phyloP scores from a whole-genome alignment of 2,113 vertebrate genomes.

The Anguilla rostrata region DNA sequence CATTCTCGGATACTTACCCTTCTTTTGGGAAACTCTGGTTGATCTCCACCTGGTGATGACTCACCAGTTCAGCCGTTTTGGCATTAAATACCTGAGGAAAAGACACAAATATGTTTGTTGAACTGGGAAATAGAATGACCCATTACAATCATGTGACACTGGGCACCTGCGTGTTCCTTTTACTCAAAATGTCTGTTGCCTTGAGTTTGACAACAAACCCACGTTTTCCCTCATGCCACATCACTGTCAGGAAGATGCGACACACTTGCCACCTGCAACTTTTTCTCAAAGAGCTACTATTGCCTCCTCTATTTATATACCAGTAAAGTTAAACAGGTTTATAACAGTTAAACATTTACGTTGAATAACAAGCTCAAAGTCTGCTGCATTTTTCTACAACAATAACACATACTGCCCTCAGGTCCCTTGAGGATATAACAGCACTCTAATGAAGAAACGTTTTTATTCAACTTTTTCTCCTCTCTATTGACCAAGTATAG shows the following conservation, averaged over 20 bases:
- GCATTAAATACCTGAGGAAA: constrained; percentile 90
- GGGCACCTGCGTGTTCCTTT: not conserved
- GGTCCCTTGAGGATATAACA: no score
- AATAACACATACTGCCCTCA: not conserved
- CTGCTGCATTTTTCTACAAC: not conserved
- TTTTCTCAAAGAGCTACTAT: no score
- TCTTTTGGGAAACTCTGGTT: constrained; percentile 91
- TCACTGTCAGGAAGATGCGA: not conserved
- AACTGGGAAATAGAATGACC: not conserved
- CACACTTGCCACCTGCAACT: no score
- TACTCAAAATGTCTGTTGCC: not conserved
- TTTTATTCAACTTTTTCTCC: no score
- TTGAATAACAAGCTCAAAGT: not conserved
- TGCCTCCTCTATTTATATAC: no score
- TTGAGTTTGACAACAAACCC: no score
- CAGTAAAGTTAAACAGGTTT: not conserved
- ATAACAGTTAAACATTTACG: not conserved
- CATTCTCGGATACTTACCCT: constrained; percentile 77
- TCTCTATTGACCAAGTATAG: no score
- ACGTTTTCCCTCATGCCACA: not conserved
- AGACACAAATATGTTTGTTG: constrained; percentile 11
- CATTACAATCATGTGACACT: not conserved
- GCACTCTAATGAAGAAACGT: no score
- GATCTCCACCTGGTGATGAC: constrained; percentile 94
- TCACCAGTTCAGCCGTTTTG: constrained; percentile 86